Conservation (phyloP, 2,888 invertebrate genomes). For the Campoplex nolae region DNA sequence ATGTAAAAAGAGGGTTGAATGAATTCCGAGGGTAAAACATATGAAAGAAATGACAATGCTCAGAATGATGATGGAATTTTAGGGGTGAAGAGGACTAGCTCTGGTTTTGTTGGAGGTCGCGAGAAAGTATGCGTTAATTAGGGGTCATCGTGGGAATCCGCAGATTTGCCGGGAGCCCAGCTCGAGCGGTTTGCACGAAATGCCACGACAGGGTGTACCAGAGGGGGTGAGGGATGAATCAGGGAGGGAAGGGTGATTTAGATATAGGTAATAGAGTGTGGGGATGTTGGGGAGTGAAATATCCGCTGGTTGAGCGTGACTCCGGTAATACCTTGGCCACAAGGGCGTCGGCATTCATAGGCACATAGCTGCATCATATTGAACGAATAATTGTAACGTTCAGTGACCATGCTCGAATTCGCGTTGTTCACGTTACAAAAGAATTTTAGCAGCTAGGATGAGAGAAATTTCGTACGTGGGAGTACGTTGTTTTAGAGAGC, state of each 20-base stretch:
- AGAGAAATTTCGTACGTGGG: conserved; percentile 26
- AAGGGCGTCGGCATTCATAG: conserved; percentile 41
- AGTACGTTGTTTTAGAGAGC: conserved; percentile 20
- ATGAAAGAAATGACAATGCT: conserved; percentile 5
- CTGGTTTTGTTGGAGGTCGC: conserved; percentile 46
- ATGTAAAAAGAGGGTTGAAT: background rate
- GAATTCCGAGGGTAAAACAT: conserved; percentile 23
- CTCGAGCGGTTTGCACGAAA: conserved; percentile 50
- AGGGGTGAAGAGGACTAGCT: conserved; percentile 18
- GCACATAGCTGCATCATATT: conserved; percentile 21
- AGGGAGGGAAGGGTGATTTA: background rate
- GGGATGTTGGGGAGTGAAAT: conserved; percentile 57
- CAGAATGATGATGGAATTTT: conserved; percentile 30
- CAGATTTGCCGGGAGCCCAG: conserved; percentile 78
- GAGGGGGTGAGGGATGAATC: background rate
- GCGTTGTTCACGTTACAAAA: conserved; percentile 31
- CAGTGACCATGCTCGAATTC: conserved; percentile 2
- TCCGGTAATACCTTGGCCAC: conserved; percentile 55
- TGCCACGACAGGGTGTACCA: conserved; percentile 47
- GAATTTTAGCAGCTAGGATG: conserved; percentile 19
- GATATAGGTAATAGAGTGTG: conserved; percentile 35
- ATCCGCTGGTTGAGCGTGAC: conserved; percentile 52
- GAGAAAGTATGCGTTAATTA: conserved; percentile 82
- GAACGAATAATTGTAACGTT: conserved; percentile 41
- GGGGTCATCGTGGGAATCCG: conserved; percentile 79